phyloP scores from a whole-genome alignment of 1,140 invertebrate species.

The Drosophila prosaltans region DNA sequence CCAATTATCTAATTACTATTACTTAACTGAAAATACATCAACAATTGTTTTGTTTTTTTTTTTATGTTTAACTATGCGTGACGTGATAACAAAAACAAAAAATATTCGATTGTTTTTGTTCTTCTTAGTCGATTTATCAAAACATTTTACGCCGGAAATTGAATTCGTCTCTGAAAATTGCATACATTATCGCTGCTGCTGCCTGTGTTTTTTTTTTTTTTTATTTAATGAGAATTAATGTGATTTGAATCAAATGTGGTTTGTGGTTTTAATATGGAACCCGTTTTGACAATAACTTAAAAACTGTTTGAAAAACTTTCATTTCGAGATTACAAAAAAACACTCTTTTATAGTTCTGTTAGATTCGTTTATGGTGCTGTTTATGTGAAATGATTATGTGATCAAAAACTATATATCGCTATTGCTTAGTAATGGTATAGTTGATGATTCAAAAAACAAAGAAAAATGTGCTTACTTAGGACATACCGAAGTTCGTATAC shows the following conservation, averaged over 20 bases:
- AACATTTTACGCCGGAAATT: slow-evolving; percentile 67
- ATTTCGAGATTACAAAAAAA: background rate
- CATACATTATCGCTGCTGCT: slow-evolving; percentile 49
- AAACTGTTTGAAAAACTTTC: background rate
- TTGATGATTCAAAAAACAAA: too few species aligned
- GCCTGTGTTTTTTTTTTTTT: slow-evolving; percentile 21
- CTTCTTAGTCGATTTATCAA: slow-evolving; percentile 35
- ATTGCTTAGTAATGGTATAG: too few species aligned
- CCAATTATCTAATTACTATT: slow-evolving; percentile 24
- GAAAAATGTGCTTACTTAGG: too few species aligned
- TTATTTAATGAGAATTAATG: slow-evolving; percentile 61
- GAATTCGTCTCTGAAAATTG: slow-evolving; percentile 41
- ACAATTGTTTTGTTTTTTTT: slow-evolving; percentile 12
- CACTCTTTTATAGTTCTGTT: too few species aligned
- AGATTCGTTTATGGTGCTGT: too few species aligned
- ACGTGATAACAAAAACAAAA: slow-evolving; percentile 38
- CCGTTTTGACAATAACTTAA: background rate
- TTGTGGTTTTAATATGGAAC: slow-evolving; percentile 22
- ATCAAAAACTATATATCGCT: too few species aligned
- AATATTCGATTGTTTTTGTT: slow-evolving; percentile 22
- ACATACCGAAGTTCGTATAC: too few species aligned
- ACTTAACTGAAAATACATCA: slow-evolving; percentile 12
- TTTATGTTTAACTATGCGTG: slow-evolving; percentile 51
- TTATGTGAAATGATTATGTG: too few species aligned
- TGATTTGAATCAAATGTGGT: slow-evolving; percentile 54